Percentiles rank a stretch among this genome's conserved stretches.
These are phyloP conservation scores for Oncorhynchus masou DNA, from an alignment of 2,113 vertebrate genomes.

Conservation along the genomic window DNA sequence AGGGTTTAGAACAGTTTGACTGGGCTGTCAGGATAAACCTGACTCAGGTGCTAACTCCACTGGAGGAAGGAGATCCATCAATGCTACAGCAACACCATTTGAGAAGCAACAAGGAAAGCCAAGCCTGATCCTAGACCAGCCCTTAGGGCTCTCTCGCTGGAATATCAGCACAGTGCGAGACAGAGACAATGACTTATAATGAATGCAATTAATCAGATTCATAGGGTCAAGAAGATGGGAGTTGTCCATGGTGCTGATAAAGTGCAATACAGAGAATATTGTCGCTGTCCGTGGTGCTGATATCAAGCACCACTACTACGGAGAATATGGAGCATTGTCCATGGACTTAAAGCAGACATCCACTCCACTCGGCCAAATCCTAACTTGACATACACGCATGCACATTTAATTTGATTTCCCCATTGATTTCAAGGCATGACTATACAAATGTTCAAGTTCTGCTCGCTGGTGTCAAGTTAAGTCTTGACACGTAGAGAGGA, in stretches of 20 bases:
- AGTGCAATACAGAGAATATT: no score
- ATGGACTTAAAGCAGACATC: not conserved
- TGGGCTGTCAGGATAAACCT: constrained; percentile 22
- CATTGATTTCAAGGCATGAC: no score
- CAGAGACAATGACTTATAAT: not conserved
- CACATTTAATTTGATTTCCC: no score
- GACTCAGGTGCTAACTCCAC: constrained; percentile 7
- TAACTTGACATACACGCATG: no score
- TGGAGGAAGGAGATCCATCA: constrained; percentile 21
- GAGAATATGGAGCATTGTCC: not conserved
- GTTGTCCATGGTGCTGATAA: no score
- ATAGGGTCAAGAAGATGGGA: not conserved
- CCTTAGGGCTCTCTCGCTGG: not conserved
- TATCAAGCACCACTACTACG: not conserved
- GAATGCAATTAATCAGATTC: not conserved
- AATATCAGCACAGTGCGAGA: not conserved
- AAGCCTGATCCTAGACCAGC: not conserved
- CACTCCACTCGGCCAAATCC: not conserved
- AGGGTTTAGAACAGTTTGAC: constrained; percentile 23
- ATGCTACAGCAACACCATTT: not conserved
- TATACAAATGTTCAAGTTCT: not conserved
- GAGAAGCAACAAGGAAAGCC: no score
- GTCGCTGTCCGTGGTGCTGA: no score
- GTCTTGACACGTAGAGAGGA: not conserved
- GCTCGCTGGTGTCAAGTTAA: not conserved